Evolutionary conservation across 1,140 invertebrate species (phyloP).

Genomic region (Anastrepha obliqua): DNA sequence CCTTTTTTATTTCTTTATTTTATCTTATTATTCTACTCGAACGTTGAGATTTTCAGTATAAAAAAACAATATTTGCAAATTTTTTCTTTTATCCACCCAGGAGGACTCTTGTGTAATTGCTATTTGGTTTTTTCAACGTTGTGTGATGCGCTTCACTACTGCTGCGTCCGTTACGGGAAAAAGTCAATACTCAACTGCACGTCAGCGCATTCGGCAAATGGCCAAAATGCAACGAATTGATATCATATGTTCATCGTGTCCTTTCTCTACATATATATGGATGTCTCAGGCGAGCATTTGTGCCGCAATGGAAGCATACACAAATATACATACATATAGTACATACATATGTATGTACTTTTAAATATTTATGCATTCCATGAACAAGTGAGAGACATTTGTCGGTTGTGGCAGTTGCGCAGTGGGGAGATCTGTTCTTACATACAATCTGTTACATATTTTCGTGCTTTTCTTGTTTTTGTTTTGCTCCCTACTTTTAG

Average conservation of each 20-base stretch:
- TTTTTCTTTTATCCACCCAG: background rate
- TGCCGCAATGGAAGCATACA: background rate
- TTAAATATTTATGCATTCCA: background rate
- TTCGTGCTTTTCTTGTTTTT: background rate
- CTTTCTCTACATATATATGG: background rate
- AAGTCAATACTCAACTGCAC: conserved; percentile 51
- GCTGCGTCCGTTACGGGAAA: conserved; percentile 33
- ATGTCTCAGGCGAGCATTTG: background rate
- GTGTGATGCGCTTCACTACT: conserved; percentile 10
- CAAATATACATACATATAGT: too few species aligned
- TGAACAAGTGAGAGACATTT: background rate
- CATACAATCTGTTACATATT: background rate
- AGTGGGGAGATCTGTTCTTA: background rate
- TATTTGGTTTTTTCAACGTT: background rate
- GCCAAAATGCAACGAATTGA: background rate
- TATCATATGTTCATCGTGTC: conserved; percentile 32
- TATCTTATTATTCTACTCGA: too few species aligned
- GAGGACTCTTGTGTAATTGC: conserved; percentile 36
- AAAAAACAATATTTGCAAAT: conserved; percentile 22
- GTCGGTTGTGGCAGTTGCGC: background rate
- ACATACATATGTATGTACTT: background rate
- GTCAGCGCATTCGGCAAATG: conserved; percentile 4
- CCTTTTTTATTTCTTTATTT: background rate
- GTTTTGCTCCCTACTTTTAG: conserved; percentile 43
- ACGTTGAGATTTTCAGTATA: background rate